Percentiles rank a stretch among this genome's conserved stretches.
phyloP scores from a whole-genome alignment of 2,113 vertebrate species.

The Gasterosteus aculeatus region DNA sequence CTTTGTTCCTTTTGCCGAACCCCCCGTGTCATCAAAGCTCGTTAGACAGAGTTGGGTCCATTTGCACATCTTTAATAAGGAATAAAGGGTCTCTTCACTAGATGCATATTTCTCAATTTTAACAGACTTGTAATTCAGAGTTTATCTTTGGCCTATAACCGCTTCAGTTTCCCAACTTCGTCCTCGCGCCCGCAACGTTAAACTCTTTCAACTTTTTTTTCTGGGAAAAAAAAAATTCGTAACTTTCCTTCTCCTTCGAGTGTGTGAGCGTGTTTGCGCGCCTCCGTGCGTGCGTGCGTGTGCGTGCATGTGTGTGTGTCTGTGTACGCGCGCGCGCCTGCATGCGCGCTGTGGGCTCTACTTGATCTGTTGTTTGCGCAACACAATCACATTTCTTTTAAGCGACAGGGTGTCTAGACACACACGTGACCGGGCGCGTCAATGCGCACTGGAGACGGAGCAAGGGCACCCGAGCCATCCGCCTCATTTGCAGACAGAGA shows the following conservation, averaged over 20 bases:
- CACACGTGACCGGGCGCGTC: conserved; percentile 92
- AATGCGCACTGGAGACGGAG: conserved; percentile 86
- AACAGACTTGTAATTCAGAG: neutral
- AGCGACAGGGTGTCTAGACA: conserved; percentile 98
- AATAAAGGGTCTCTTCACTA: neutral
- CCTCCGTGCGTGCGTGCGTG: neutral
- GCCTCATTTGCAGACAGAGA: conserved; percentile 69
- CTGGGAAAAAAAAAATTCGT: conserved; percentile 12
- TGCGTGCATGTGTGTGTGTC: neutral
- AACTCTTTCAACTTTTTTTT: conserved; percentile 39
- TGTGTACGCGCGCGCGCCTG: conserved; percentile 7
- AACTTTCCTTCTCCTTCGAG: conserved; percentile 31
- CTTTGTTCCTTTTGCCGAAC: neutral
- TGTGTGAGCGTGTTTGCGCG: too few species aligned
- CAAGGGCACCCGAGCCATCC: conserved; percentile 77
- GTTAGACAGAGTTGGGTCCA: neutral
- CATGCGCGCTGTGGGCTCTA: conserved; percentile 81
- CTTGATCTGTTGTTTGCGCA: conserved; percentile 93
- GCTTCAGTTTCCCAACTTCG: neutral
- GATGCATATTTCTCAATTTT: neutral
- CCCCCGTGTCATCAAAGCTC: neutral
- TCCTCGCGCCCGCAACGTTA: neutral
- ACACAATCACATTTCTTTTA: conserved; percentile 92
- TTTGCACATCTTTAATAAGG: neutral
- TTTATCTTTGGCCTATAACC: neutral